Percentiles rank a stretch among this genome's conserved stretches.
Conservation (phyloP, 2,888 invertebrate species). For the Gisinianus flammeolus region DNA sequence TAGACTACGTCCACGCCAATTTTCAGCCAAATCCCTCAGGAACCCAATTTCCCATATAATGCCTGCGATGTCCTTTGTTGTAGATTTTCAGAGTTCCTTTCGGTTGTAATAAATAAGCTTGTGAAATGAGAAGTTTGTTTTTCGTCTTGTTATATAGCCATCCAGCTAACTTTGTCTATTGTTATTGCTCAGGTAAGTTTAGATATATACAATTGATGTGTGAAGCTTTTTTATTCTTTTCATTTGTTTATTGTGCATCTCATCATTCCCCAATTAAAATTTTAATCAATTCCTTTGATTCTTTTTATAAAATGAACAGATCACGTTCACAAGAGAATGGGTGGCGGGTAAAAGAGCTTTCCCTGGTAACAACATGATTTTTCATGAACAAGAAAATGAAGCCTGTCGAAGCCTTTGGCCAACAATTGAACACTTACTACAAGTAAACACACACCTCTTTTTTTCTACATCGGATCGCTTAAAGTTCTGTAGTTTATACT, state of each 20-base stretch:
- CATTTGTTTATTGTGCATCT: not conserved
- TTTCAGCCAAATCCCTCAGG: too few species aligned
- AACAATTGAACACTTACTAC: conserved; percentile 16
- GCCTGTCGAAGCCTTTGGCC: conserved; percentile 12
- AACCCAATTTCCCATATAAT: too few species aligned
- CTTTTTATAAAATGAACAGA: not conserved
- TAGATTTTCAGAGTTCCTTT: too few species aligned
- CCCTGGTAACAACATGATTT: not conserved
- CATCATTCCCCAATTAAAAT: not conserved
- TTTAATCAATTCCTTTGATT: not conserved
- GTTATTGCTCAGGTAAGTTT: not conserved
- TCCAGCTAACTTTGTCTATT: not conserved
- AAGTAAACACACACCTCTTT: not conserved
- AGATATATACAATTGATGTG: not conserved
- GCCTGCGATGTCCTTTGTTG: too few species aligned
- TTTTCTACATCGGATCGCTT: not conserved
- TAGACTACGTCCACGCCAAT: too few species aligned
- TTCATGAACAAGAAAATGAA: not conserved
- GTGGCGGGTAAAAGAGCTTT: conserved; percentile 4
- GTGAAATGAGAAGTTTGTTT: not conserved
- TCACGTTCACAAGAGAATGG: conserved; percentile 24
- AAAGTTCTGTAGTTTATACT: too few species aligned
- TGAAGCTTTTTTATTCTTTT: too few species aligned
- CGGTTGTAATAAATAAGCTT: too few species aligned
- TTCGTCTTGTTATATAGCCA: not conserved